phyloP scores from a whole-genome alignment of 2,888 invertebrate genomes.

The Bruchidius siliquastri region DNA sequence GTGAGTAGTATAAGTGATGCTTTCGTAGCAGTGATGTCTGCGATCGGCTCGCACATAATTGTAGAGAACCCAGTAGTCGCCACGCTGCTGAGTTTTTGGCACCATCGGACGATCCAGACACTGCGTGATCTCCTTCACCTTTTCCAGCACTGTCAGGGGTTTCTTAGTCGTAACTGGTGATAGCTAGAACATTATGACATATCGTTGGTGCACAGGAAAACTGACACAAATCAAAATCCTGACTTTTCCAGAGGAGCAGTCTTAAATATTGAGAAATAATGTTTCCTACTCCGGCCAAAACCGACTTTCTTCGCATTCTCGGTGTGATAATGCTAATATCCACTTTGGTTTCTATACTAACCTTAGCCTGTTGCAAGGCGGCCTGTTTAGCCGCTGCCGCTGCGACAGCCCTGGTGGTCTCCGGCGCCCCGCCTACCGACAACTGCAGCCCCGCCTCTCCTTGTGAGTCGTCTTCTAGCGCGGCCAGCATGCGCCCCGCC shows the following conservation, averaged over 20 bases:
- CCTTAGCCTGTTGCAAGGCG: not conserved
- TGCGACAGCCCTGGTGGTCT: slow-evolving; percentile 4
- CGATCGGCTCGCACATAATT: slow-evolving; percentile 74
- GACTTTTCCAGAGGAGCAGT: no score
- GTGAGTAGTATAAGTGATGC: slow-evolving; percentile 87
- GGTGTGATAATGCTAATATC: no score
- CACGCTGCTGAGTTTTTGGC: slow-evolving; percentile 45
- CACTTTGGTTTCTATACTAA: no score
- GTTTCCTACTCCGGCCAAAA: no score
- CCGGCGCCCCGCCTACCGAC: slow-evolving; percentile 13
- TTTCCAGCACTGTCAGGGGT: slow-evolving; percentile 27
- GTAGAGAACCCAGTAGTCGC: slow-evolving; percentile 78
- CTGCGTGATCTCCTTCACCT: slow-evolving; percentile 37
- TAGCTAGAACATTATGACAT: slow-evolving; percentile 9
- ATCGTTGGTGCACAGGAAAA: no score
- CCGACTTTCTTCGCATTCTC: no score
- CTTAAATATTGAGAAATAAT: no score
- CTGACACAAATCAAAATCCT: no score
- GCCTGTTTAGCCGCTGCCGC: slow-evolving; percentile 11
- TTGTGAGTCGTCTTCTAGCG: slow-evolving; percentile 35
- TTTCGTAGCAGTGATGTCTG: slow-evolving; percentile 70
- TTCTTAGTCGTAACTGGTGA: slow-evolving; percentile 16
- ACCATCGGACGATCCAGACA: slow-evolving; percentile 43
- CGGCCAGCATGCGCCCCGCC: slow-evolving; percentile 46
- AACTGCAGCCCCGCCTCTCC: slow-evolving; percentile 18